Evolutionary conservation across 1,140 invertebrate genomes (phyloP).

Genomic region (Panagrolaimus sp.): DNA sequence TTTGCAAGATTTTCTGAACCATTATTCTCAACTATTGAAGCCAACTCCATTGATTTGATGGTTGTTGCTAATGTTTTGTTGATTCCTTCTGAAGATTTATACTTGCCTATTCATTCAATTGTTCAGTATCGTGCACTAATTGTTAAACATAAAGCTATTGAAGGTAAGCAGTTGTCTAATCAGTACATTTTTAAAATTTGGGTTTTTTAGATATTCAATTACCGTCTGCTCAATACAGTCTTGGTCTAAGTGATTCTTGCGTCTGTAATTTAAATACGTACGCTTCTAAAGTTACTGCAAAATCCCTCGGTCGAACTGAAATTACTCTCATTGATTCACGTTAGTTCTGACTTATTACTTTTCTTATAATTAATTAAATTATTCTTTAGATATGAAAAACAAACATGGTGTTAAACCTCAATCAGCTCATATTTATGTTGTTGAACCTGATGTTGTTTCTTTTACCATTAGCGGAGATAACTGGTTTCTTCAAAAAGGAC

Average conservation of each 20-base stretch:
- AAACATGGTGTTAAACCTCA: conserved; percentile 61
- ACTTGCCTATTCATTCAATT: conserved; percentile 69
- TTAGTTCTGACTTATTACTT: too few species aligned
- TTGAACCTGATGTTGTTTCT: conserved; percentile 50
- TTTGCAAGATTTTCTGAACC: conserved; percentile 62
- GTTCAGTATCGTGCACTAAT: conserved; percentile 72
- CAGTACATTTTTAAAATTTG: neutral
- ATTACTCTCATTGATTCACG: conserved; percentile 63
- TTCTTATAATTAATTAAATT: too few species aligned
- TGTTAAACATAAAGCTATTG: conserved; percentile 65
- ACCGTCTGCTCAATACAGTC: conserved; percentile 71
- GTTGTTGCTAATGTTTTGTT: conserved; percentile 79
- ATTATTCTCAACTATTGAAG: conserved; percentile 62
- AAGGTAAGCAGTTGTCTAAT: conserved; percentile 54
- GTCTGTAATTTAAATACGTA: conserved; percentile 65
- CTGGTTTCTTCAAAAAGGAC: conserved; percentile 69
- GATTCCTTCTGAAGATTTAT: conserved; percentile 71
- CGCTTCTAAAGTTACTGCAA: conserved; percentile 64
- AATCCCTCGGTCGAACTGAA: conserved; percentile 68
- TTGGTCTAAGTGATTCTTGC: conserved; percentile 67
- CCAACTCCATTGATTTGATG: conserved; percentile 61
- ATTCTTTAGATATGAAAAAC: conserved; percentile 59
- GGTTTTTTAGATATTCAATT: conserved; percentile 65
- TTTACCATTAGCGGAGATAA: conserved; percentile 66
- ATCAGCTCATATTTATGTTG: conserved; percentile 62